A percentile compares a stretch with the other conserved stretches of the same genome.
Evolutionary conservation across 2,888 invertebrate genomes (phyloP).

Genomic region (Torymus auratus): DNA sequence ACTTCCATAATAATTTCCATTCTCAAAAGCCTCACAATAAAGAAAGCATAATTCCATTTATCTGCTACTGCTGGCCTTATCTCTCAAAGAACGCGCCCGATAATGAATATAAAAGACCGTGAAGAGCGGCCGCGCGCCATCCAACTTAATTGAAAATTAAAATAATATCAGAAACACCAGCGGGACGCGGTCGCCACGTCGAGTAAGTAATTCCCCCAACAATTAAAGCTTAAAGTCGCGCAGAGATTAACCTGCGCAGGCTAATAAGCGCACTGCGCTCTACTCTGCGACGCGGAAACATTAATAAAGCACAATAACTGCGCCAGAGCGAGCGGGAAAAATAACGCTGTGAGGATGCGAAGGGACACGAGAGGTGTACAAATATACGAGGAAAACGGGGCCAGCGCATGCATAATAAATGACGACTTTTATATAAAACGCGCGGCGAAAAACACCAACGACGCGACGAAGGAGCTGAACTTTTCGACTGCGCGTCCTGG

Average conservation of each 20-base stretch:
- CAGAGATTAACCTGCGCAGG: background rate
- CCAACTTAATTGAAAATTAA: too few species aligned
- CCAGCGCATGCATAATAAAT: constrained; percentile 69
- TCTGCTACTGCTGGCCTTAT: background rate
- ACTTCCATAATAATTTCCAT: too few species aligned
- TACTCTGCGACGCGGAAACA: background rate
- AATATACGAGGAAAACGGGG: constrained; percentile 63
- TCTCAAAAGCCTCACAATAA: too few species aligned
- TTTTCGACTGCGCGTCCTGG: constrained; percentile 4
- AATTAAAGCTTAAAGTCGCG: too few species aligned
- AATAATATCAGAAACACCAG: too few species aligned
- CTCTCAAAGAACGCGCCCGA: background rate
- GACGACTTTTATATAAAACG: constrained; percentile 58
- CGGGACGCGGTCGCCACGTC: too few species aligned
- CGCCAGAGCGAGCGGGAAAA: background rate
- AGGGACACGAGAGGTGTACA: constrained; percentile 55
- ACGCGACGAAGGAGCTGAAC: constrained; percentile 14
- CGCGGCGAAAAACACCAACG: constrained; percentile 29
- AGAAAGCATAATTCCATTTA: background rate
- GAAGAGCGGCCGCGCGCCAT: too few species aligned
- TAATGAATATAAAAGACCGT: too few species aligned
- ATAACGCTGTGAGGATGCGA: background rate
- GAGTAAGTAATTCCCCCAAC: background rate
- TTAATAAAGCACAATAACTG: constrained; percentile 24
- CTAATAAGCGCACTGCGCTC: background rate